phyloP scores from a whole-genome alignment of 2,113 vertebrate species.

The Mionectes macconnelli region DNA sequence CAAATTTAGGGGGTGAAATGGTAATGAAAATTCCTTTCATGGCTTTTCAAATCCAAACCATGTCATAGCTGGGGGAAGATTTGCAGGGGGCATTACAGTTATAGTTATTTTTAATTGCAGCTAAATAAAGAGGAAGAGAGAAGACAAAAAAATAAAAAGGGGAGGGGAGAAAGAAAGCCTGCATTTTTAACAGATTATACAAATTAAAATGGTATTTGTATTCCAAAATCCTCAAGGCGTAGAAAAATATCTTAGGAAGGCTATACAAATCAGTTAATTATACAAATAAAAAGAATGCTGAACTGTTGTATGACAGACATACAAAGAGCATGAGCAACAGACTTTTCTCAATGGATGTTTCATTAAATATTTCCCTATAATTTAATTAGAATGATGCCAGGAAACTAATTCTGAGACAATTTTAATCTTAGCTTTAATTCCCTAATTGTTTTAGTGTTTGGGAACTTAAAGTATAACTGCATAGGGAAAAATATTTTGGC shows the following conservation, averaged over 20 bases:
- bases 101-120: not conserved
- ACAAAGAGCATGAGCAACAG: not conserved
- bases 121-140: not conserved
- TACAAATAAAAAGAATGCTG: not conserved
- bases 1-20: not conserved
- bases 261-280: not conserved
- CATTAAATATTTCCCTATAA: not conserved
- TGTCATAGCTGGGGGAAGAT: not conserved
- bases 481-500: not conserved
- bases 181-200: not conserved
- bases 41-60: not conserved
- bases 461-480: not conserved
- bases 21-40: not conserved
- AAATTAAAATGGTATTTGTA: not conserved
- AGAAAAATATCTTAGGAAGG: not conserved
- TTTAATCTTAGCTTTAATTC: conserved; percentile 5
- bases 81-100: not conserved
- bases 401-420: not conserved
- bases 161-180: not conserved
- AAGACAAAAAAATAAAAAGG: no score
- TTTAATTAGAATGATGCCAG: conserved; percentile 13
- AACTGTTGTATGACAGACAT: not conserved
- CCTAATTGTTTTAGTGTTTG: not conserved
- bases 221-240: not conserved
- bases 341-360: not conserved